These are phyloP conservation scores for Parazoanthus swiftii DNA, from an alignment of 92 coral and sea anemone genomes.

Conservation along the genomic window DNA sequence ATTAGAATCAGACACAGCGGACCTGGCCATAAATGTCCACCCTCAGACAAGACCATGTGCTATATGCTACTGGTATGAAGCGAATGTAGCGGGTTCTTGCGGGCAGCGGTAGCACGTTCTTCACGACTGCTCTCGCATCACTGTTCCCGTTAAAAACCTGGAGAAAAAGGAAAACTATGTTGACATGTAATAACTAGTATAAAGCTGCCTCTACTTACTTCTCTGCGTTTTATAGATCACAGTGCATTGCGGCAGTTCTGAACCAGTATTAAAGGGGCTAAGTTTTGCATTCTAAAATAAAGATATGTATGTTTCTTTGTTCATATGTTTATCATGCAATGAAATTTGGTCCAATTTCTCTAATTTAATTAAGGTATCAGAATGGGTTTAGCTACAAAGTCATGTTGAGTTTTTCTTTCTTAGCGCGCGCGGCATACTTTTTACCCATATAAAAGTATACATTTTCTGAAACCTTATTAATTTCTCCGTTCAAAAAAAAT, in stretches of 20 bases:
- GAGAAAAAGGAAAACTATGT: background rate
- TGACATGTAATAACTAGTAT: background rate
- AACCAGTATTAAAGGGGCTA: too few species aligned
- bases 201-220: background rate
- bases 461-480: too few species aligned
- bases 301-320: too few species aligned
- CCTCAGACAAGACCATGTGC: slow-evolving; percentile 59
- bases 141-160: slow-evolving; percentile 64
- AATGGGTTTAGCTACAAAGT: too few species aligned
- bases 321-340: too few species aligned
- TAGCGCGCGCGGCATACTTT: too few species aligned
- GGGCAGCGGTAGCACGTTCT: slow-evolving; percentile 48
- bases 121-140: slow-evolving; percentile 48
- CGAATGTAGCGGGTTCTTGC: slow-evolving; percentile 57
- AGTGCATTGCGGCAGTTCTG: background rate
- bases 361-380: too few species aligned
- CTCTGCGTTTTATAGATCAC: background rate
- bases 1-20: background rate
- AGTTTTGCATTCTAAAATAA: too few species aligned
- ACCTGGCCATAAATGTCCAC: slow-evolving; percentile 65
- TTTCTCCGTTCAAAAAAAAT: too few species aligned
- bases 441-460: too few species aligned
- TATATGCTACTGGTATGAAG: slow-evolving; percentile 60
- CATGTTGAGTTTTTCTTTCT: too few species aligned
- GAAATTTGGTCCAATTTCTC: too few species aligned